These are phyloP conservation scores for Drosophila antonietae DNA, from an alignment of 2,888 invertebrate species.

Conservation along the genomic window DNA sequence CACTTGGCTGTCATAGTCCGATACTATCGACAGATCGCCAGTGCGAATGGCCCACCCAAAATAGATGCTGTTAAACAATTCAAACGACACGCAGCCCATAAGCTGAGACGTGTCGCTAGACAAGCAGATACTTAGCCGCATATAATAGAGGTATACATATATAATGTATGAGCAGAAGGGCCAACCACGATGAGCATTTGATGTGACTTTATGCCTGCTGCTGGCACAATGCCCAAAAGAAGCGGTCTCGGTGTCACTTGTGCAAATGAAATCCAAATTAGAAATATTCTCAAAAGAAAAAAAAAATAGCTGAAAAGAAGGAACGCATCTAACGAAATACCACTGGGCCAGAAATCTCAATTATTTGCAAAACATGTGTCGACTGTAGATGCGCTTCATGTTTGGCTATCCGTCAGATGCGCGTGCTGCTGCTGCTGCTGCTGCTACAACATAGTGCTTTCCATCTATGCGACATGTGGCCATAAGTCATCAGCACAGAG, in stretches of 20 bases:
- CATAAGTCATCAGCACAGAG: slow-evolving; percentile 47
- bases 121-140: slow-evolving; percentile 44
- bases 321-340: slow-evolving; percentile 24
- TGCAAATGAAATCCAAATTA: slow-evolving; percentile 62
- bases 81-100: slow-evolving; percentile 27
- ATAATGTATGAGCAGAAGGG: slow-evolving; percentile 41
- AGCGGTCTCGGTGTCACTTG: slow-evolving; percentile 44
- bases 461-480: slow-evolving; percentile 43
- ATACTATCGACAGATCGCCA: slow-evolving; percentile 25
- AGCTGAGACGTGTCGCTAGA: slow-evolving; percentile 22
- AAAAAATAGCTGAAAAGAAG: neutral
- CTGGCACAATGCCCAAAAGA: slow-evolving; percentile 63
- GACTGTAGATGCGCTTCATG: slow-evolving; percentile 66
- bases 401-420: slow-evolving; percentile 75
- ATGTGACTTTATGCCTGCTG: slow-evolving; percentile 50
- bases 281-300: slow-evolving; percentile 48
- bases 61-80: slow-evolving; percentile 37
- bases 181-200: slow-evolving; percentile 38
- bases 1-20: slow-evolving; percentile 44
- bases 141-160: slow-evolving; percentile 9
- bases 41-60: slow-evolving; percentile 32
- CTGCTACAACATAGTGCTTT: slow-evolving; percentile 31
- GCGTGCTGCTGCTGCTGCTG: slow-evolving; percentile 48
- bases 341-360: slow-evolving; percentile 66
- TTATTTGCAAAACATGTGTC: slow-evolving; percentile 75